These are phyloP conservation scores for Cebus imitator DNA, from an alignment of 2,113 vertebrate genomes.

Conservation along the genomic window DNA sequence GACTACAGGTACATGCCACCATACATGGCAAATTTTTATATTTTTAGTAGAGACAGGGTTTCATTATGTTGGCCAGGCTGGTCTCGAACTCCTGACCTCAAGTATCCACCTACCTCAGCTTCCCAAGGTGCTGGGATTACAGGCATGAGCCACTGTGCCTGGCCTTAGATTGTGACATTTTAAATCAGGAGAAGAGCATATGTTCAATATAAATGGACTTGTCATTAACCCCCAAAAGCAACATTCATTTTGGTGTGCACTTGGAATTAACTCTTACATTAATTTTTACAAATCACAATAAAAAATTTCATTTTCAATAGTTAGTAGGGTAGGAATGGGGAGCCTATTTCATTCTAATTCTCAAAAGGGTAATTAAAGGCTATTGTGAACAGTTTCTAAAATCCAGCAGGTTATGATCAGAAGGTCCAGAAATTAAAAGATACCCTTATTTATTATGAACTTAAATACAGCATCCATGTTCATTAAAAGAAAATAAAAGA, in stretches of 20 bases:
- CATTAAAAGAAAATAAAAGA: constrained; percentile 46
- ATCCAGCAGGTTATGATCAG: neutral
- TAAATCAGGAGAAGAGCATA: neutral
- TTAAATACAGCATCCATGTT: neutral
- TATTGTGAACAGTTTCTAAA: neutral
- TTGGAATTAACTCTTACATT: neutral
- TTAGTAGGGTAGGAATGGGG: neutral
- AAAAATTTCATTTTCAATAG: constrained; percentile 17
- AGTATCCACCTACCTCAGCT: too few species aligned
- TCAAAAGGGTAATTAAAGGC: neutral
- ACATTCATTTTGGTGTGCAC: neutral
- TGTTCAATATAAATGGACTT: neutral
- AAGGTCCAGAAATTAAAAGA: neutral
- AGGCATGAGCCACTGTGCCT: too few species aligned
- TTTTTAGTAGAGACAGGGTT: too few species aligned
- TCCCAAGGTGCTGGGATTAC: too few species aligned
- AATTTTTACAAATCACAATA: neutral
- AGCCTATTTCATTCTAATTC: neutral
- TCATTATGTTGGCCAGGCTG: too few species aligned
- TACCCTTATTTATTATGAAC: neutral
- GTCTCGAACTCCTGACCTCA: too few species aligned
- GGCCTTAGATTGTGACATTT: neutral
- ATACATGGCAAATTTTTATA: too few species aligned
- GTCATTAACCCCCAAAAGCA: neutral
- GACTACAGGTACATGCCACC: too few species aligned